These are phyloP conservation scores for Callopanchax toddi DNA, from an alignment of 2,113 vertebrate genomes.

Conservation along the genomic window DNA sequence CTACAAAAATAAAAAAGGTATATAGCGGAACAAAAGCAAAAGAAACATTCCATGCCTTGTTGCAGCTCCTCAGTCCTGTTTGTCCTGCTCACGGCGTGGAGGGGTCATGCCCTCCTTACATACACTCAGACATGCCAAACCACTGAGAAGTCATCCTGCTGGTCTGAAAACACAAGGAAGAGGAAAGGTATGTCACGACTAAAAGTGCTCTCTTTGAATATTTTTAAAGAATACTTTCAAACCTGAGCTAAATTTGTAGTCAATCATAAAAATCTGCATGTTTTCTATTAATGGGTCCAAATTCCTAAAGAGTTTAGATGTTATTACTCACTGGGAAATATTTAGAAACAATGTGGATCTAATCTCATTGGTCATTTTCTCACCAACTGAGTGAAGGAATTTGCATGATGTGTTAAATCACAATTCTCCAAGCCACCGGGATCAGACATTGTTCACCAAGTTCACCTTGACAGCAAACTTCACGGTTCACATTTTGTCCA, in stretches of 20 bases:
- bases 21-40: slow-evolving; percentile 42
- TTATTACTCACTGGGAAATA: background rate
- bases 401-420: background rate
- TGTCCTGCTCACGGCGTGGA: slow-evolving; percentile 49
- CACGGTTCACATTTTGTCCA: background rate
- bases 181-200: background rate
- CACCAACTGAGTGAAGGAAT: background rate
- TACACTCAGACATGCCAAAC: slow-evolving; percentile 54
- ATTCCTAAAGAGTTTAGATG: too few relatives aligned
- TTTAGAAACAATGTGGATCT: background rate
- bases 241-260: too few relatives aligned
- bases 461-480: background rate
- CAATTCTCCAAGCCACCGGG: background rate
- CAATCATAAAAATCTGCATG: background rate
- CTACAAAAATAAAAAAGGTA: slow-evolving; percentile 7
- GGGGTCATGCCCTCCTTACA: slow-evolving; percentile 59
- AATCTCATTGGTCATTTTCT: background rate
- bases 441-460: background rate
- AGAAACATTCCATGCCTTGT: slow-evolving; percentile 46
- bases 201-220: background rate
- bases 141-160: slow-evolving; percentile 46
- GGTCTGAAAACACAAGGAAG: slow-evolving; percentile 9
- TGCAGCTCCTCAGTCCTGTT: slow-evolving; percentile 58
- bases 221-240: too few relatives aligned
- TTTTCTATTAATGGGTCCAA: too few relatives aligned